Evolutionary conservation across 2,888 invertebrate species (phyloP), one percentile per base, ranked within the genome.

Genomic region (Liodrosophila aerea): DNA sequence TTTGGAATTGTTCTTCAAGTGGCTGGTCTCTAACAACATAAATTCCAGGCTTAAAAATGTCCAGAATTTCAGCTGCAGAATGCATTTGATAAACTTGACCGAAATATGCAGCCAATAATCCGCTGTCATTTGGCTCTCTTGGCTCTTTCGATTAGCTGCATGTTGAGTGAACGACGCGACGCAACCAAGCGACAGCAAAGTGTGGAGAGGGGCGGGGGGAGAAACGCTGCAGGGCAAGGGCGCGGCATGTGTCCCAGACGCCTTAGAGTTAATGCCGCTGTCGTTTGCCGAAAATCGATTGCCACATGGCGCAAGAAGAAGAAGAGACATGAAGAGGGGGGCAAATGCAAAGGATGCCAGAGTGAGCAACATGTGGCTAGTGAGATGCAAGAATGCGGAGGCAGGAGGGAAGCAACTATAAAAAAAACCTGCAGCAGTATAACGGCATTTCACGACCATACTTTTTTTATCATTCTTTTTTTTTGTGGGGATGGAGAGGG

Each of bases 261-360:
- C 64, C 46, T 61, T 50, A 39, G 50, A 60, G 52, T 53, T 75
- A 61, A 69, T 64, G 64, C 34, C 30, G 62, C 62, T 64, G 80
- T 49, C 66, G 69, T 49, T 57, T 45, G 56, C 72, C 65, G 36
- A 72, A 84, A 78, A 78, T 78, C 77, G 77, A 78, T 78, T 81
- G 47, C 46, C 63, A 40, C 27, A 47, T 46, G 45, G 54, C 50
- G 45, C 58, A 57, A 31, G 44, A 63, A 61, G 5, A 36, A 36
- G 7, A 15, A 37, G 34, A 1, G 41, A 44, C 39, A 27, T 9
- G 8, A 27, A 37, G 47, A 31, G 33, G 8, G 40, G 8, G 33
- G 41, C 30, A 33, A 18, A 27, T 33, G 29, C 45, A 49, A n/a
- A n/a, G n/a, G 45, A 44, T 40, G 31, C 34, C 22, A 22, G 22